Evolutionary conservation across 2,888 invertebrate genomes (phyloP), one percentile per base, ranked within the genome.

Genomic region (Drosophila flavopinicola): DNA sequence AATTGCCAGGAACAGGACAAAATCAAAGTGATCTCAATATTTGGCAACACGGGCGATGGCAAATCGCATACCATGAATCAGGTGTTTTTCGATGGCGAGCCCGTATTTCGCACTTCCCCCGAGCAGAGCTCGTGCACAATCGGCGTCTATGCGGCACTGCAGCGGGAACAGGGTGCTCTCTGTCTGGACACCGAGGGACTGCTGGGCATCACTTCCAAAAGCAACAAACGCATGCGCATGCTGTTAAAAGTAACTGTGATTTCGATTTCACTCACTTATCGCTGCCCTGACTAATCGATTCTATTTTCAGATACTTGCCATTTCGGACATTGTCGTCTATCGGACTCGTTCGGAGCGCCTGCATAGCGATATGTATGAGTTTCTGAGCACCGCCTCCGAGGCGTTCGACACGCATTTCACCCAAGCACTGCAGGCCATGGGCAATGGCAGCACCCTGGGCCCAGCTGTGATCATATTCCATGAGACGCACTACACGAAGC

Each of bases 1-100:
- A 75, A 75, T 27, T 90, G 90, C 51, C 74, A 76, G 6, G 91
- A 92, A 37, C 91, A 90, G 39, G 90, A 92, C 24, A 94, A 93
- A 89, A 93, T 96, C 10, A 96, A 96, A 91, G 96, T 96, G 11
- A 93, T 96, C 0, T 95, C 96, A 9, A 95, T 96, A 84, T 95
- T 96, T 91, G 96, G 96, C 2, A 96, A 96, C 85, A 95, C 95
- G 0, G 96, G 96, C 0, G 96, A 96, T 91, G 96, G 96, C 1
- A 96, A 96, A 90, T 96, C 96, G 2, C 93, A 94, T 84, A 95
- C 95, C 0, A 91, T 96, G 84, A 96, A 96, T 90, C 93, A 95
- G 78, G 92, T 93, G 10, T 94, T 95, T 87, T 95, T 94, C 86
- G 90, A 93, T 72, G 94, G 94, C 1, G 91, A 92, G 61, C 93